Conservation (phyloP, 2,797 vertebrate species). For the Potorous gilbertii region DNA sequence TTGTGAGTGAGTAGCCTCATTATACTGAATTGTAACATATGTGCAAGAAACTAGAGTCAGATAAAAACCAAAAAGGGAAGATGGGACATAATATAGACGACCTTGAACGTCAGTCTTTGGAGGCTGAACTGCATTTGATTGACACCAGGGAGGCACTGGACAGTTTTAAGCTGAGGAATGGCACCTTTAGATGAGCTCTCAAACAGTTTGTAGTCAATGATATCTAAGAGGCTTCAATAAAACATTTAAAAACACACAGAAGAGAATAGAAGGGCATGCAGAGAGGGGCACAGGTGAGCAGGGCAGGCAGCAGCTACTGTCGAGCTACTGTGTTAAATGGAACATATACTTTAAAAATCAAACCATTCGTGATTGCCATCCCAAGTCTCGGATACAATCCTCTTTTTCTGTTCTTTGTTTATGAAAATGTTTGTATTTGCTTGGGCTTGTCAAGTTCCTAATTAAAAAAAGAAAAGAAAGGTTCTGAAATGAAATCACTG, state of each 20-base stretch:
- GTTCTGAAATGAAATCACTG: background rate
- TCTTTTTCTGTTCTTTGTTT: background rate
- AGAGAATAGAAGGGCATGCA: background rate
- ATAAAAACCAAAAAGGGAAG: background rate
- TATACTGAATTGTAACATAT: background rate
- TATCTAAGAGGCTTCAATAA: background rate
- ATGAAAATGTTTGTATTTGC: background rate
- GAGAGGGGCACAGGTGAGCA: background rate
- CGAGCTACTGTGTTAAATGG: background rate
- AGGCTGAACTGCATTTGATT: background rate
- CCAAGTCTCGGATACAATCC: background rate
- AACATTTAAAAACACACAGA: background rate
- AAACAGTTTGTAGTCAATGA: background rate
- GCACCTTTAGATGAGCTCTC: background rate
- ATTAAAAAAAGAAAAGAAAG: background rate
- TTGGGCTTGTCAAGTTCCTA: background rate
- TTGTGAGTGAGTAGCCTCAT: background rate
- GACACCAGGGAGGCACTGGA: background rate
- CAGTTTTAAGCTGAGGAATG: background rate
- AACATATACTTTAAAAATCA: background rate
- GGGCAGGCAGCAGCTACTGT: background rate
- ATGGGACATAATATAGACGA: background rate
- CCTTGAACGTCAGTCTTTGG: background rate
- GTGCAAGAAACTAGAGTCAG: background rate
- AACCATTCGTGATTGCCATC: background rate